Evolutionary conservation across 2,888 invertebrate genomes (phyloP).

Genomic region (Anorthoa munda): DNA sequence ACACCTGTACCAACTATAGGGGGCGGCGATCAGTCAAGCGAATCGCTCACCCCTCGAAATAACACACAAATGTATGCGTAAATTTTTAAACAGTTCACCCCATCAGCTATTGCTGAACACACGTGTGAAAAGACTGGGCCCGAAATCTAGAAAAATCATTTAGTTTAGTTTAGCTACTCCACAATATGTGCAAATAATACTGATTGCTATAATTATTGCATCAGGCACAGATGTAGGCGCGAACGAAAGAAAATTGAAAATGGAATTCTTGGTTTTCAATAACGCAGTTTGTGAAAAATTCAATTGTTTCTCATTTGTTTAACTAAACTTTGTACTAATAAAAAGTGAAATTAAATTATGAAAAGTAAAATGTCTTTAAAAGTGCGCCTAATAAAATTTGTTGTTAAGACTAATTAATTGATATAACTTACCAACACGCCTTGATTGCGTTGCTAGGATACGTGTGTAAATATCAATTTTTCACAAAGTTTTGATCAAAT

Average conservation of each 20-base stretch:
- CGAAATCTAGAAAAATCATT: conserved; percentile 61
- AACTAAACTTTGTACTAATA: not conserved
- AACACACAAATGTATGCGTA: conserved; percentile 61
- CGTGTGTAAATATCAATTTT: conserved; percentile 74
- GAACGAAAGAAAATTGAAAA: conserved; percentile 37
- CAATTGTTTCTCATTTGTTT: conserved; percentile 8
- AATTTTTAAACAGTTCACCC: conserved; percentile 79
- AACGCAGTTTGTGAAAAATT: not conserved
- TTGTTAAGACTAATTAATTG: conserved; percentile 29
- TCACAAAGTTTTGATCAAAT: conserved; percentile 66
- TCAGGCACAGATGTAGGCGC: conserved; percentile 33
- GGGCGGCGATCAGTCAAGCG: conserved; percentile 78
- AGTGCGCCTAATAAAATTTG: conserved; percentile 10
- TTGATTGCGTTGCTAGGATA: conserved; percentile 86
- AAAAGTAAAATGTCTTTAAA: not conserved
- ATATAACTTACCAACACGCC: conserved; percentile 43
- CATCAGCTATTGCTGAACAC: conserved; percentile 65
- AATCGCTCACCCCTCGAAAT: conserved; percentile 77
- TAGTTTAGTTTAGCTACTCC: conserved; percentile 65
- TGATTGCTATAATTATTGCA: conserved; percentile 25
- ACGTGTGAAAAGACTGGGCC: conserved; percentile 60
- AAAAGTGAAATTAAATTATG: not conserved
- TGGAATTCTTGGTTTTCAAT: conserved; percentile 8
- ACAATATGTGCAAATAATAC: conserved; percentile 9
- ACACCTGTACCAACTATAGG: conserved; percentile 66